phyloP scores from a whole-genome alignment of 2,113 vertebrate genomes.

The Haplochromis vanheusdeni region DNA sequence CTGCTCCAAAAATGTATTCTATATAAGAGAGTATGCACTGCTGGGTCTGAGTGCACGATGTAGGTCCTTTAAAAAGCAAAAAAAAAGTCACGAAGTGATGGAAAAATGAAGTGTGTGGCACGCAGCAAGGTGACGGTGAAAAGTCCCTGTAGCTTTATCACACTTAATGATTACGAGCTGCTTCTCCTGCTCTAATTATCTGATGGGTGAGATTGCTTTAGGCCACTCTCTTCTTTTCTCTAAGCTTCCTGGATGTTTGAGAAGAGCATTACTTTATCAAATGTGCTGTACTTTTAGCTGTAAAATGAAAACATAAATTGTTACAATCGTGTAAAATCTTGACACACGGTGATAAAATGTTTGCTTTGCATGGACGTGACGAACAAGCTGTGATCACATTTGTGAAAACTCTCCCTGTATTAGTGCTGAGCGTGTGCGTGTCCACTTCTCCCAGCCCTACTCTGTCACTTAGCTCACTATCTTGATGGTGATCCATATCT shows the following conservation, averaged over 20 bases:
- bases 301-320: neutral
- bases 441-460: neutral
- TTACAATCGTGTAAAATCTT: neutral
- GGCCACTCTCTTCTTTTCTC: neutral
- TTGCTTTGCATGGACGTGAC: neutral
- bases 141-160: neutral
- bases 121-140: neutral
- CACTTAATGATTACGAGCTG: neutral
- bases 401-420: neutral
- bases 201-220: neutral
- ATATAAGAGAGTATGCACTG: neutral
- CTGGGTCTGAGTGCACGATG: neutral
- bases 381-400: neutral
- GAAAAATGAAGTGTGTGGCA: neutral
- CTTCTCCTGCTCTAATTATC: slow-evolving; percentile 32
- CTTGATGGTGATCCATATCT: slow-evolving; percentile 16
- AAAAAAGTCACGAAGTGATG: neutral
- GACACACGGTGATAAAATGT: neutral
- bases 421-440: neutral
- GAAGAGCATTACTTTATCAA: neutral
- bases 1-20: neutral
- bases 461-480: neutral
- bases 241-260: neutral
- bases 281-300: neutral
- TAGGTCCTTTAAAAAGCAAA: neutral